phyloP scores from a whole-genome alignment of 1,140 invertebrate species.

The Orius insidiosus region DNA sequence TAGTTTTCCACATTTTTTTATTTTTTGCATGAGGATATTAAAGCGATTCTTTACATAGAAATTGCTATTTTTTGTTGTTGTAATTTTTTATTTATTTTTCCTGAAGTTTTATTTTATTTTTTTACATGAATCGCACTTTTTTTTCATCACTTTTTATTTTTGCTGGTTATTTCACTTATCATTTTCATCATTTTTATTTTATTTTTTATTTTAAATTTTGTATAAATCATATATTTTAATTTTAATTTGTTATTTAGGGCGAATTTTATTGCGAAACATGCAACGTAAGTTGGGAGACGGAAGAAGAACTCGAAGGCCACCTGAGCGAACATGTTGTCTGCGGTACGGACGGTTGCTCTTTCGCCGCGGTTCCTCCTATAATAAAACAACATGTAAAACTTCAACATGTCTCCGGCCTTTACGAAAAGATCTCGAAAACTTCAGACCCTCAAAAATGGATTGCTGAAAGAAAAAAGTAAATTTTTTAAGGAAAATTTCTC shows the following conservation, averaged over 20 bases:
- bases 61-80: no score
- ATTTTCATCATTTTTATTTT: slow-evolving; percentile 4
- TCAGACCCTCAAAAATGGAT: slow-evolving; percentile 59
- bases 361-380: slow-evolving; percentile 56
- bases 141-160: slow-evolving; percentile 5
- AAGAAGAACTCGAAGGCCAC: slow-evolving; percentile 41
- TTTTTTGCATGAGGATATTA: no score
- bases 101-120: no score
- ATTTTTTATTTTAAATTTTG: slow-evolving; percentile 18
- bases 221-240: slow-evolving; percentile 1
- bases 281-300: slow-evolving; percentile 45
- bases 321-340: slow-evolving; percentile 50
- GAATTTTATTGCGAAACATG: slow-evolving; percentile 52
- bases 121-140: background rate
- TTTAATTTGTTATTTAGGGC: slow-evolving; percentile 15
- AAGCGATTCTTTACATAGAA: no score
- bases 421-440: slow-evolving; percentile 51
- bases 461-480: slow-evolving; percentile 51
- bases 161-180: slow-evolving; percentile 11
- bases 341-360: slow-evolving; percentile 61
- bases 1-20: no score
- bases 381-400: slow-evolving; percentile 60
- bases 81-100: no score
- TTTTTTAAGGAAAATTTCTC: background rate
- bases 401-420: slow-evolving; percentile 63